Conservation (phyloP, 1,140 invertebrate genomes). For the Chionoecetes opilio region DNA sequence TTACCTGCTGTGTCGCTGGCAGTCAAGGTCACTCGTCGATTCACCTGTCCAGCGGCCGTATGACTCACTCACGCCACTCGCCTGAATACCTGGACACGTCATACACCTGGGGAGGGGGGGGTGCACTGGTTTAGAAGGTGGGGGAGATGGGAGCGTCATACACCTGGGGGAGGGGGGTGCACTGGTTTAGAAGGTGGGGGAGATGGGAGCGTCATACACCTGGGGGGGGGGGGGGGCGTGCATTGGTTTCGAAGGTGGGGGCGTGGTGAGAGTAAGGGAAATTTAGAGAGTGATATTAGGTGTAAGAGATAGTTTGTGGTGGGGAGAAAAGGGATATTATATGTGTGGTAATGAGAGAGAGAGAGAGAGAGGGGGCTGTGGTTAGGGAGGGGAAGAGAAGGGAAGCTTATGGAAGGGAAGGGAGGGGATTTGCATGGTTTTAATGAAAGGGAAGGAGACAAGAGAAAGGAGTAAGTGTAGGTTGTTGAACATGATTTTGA, state of each 20-base stretch:
- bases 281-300: no score
- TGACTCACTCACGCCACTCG: neutral
- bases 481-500: neutral
- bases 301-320: no score
- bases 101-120: neutral
- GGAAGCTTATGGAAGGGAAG: neutral
- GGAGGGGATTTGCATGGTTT: neutral
- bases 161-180: neutral
- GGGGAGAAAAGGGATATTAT: no score
- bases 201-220: neutral
- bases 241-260: neutral
- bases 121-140: neutral
- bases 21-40: neutral
- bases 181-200: neutral
- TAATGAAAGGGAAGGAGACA: no score
- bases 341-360: neutral
- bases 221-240: neutral
- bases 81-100: constrained; percentile 6
- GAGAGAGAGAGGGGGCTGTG: neutral
- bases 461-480: neutral
- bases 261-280: neutral
- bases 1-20: neutral
- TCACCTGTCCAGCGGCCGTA: neutral
- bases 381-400: neutral
- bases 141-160: neutral